Percentiles rank a stretch among this genome's conserved stretches.
phyloP scores from a whole-genome alignment of 2,888 invertebrate species.

The Morpho helenor region DNA sequence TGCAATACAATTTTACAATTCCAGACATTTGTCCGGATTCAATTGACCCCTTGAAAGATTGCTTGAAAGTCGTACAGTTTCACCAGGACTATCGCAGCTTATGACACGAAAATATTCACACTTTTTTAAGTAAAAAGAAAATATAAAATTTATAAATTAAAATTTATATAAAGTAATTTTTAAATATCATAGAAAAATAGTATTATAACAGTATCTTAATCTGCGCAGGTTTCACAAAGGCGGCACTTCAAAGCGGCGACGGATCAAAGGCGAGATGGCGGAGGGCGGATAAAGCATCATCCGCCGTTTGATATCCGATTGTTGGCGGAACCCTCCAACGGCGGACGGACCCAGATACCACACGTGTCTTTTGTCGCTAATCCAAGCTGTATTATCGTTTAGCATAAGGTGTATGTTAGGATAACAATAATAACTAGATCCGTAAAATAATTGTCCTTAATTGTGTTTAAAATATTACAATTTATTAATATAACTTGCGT shows the following conservation, averaged over 20 bases:
- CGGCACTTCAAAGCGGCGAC: constrained; percentile 53
- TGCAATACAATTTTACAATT: no score
- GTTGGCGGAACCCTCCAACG: constrained; percentile 36
- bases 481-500: no score
- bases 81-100: no score
- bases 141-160: neutral
- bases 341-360: constrained; percentile 14
- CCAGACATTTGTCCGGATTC: no score
- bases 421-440: no score
- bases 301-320: constrained; percentile 66
- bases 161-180: neutral
- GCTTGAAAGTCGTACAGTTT: no score
- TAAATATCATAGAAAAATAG: constrained; percentile 28
- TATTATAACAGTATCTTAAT: constrained; percentile 51
- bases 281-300: constrained; percentile 54
- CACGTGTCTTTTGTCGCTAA: constrained; percentile 17
- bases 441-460: no score
- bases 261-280: constrained; percentile 52
- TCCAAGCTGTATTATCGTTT: neutral
- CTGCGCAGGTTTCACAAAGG: constrained; percentile 64
- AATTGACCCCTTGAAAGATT: no score
- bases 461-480: no score
- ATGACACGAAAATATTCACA: no score
- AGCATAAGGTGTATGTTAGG: no score
- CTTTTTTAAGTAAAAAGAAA: no score